Base-by-base conservation (phyloP, 1,140 invertebrate species). In the Anthonomus grandis region DNA sequence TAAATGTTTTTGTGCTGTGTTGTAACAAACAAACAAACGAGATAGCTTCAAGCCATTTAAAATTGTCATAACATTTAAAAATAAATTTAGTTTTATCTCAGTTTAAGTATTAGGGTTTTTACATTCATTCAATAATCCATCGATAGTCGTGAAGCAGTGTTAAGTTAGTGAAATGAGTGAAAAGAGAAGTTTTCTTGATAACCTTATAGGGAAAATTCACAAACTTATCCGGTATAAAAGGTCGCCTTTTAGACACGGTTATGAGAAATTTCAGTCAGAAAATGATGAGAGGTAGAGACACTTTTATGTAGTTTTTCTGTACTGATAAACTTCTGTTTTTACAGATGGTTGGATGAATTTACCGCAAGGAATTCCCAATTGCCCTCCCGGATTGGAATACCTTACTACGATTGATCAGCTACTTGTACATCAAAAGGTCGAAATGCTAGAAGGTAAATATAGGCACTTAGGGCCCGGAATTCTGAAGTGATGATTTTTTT, bases 311-410 rank as follows among this genome's bases (percentile, higher is more conserved):
- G 6, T 6, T 31, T 31, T 31, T 31, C 27, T n/a, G n/a, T n/a
- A n/a, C n/a, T n/a, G n/a, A n/a, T 10, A 45, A 10, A 21, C 21
- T 8, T 53, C 15, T 66, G 58, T 51, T 70, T 39, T 76, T 78
- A 9, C 70, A 90, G 89, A 81, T 83, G 87, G 84, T 60, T 93
- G 88, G 89, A 90, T 90, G 86, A 83, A 76, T 78, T 80, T 84
- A 71, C 87, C 83, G 55, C 79, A 80, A 76, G 82, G 80, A 64
- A 84, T 80, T 73, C 79, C 75, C 79, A 91, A 85, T 72, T 94
- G 87, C 79, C 93, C 89, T 46, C 89, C 84, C 68, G 93, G 92
- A 61, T 86, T 97, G 80, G 92, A 94, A 81, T 96, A 92, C 82
- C 86, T 96, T 77, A 90, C 89, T 72, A 83, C 81, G 81, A 85